A percentile compares a stretch with the other conserved stretches of the same genome.
Conservation (phyloP, 2,113 vertebrate genomes). For the Spheniscus mendiculus region DNA sequence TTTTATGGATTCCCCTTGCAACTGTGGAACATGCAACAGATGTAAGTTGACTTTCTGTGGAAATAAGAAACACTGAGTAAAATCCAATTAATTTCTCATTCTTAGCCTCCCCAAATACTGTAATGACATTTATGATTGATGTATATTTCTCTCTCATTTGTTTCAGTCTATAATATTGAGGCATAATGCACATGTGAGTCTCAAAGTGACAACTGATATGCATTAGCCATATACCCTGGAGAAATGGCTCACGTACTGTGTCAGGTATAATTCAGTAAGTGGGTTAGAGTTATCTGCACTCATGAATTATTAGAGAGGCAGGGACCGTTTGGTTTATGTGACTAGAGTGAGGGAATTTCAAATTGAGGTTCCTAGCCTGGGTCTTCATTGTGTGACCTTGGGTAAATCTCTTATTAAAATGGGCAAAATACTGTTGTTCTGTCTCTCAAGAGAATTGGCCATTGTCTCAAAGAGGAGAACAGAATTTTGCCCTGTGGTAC, state of each 20-base stretch:
- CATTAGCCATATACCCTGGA: neutral
- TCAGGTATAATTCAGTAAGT: neutral
- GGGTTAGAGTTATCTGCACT: neutral
- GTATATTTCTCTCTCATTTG: neutral
- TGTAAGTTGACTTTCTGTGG: conserved; percentile 42
- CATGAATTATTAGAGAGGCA: neutral
- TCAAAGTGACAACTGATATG: neutral
- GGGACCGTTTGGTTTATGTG: neutral
- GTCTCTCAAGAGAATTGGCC: neutral
- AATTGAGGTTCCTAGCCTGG: neutral
- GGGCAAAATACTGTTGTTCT: neutral
- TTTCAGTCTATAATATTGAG: neutral
- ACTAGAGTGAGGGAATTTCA: neutral
- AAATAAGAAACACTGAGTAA: neutral
- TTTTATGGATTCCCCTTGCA: conserved; percentile 69
- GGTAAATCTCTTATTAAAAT: neutral
- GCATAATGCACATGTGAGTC: neutral
- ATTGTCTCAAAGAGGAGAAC: neutral
- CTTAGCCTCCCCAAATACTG: neutral
- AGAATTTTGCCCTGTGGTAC: neutral
- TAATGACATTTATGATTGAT: neutral
- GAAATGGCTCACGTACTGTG: neutral
- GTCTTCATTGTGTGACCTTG: neutral
- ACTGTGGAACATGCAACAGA: conserved; percentile 51
- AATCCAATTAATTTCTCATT: neutral